Evolutionary conservation across 2,888 invertebrate genomes (phyloP).

Genomic region (Cartodere bifasciata): DNA sequence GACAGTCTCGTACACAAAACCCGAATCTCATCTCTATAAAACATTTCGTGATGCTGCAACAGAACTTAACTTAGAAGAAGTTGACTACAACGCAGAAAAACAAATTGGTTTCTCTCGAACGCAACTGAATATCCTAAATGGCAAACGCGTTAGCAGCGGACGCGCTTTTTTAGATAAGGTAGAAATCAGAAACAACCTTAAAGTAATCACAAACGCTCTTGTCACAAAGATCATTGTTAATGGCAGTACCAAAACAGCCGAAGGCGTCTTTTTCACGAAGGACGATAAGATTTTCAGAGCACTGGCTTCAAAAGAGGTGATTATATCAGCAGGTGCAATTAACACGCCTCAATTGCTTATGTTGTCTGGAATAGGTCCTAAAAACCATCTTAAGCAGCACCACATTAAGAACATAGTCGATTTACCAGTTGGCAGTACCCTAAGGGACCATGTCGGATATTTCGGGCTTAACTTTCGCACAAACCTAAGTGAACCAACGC

Average conservation of each 20-base stretch:
- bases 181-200: constrained; percentile 55
- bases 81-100: constrained; percentile 60
- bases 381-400: constrained; percentile 15
- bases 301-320: constrained; percentile 62
- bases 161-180: constrained; percentile 69
- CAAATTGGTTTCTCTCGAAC: constrained; percentile 41
- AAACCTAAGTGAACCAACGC: constrained; percentile 10
- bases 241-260: constrained; percentile 42
- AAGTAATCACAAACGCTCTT: constrained; percentile 61
- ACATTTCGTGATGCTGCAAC: too few relatives aligned
- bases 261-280: constrained; percentile 61
- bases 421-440: constrained; percentile 20
- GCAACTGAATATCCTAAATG: constrained; percentile 65
- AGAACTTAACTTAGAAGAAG: constrained; percentile 63
- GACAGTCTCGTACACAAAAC: too few relatives aligned
- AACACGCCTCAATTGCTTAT: constrained; percentile 45
- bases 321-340: constrained; percentile 77
- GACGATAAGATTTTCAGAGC: constrained; percentile 51
- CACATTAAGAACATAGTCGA: constrained; percentile 19
- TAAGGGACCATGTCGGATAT: constrained; percentile 21
- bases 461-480: constrained; percentile 15
- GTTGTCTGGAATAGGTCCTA: constrained; percentile 24
- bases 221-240: constrained; percentile 60
- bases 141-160: constrained; percentile 47
- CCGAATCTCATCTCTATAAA: too few relatives aligned